These are phyloP conservation scores for Falco columbarius DNA, from an alignment of 2,797 vertebrate genomes.

Conservation along the genomic window DNA sequence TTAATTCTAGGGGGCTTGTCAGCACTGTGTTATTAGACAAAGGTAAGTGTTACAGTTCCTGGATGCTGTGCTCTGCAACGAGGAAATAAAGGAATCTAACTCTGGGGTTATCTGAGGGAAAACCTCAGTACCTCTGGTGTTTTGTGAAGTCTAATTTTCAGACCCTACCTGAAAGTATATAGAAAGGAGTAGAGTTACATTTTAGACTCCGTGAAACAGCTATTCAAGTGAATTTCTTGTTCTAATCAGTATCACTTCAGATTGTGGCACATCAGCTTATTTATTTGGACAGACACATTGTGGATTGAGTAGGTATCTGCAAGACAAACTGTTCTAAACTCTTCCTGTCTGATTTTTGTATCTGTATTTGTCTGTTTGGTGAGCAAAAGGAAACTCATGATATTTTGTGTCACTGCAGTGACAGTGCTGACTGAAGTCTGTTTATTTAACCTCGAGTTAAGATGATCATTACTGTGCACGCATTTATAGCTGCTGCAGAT, in stretches of 20 bases:
- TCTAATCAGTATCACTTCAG: background rate
- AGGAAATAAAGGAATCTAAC: background rate
- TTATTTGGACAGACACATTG: background rate
- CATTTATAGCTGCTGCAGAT: slow-evolving; percentile 4
- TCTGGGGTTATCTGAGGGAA: background rate
- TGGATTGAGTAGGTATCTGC: background rate
- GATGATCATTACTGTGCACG: background rate
- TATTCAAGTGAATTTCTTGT: background rate
- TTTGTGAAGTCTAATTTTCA: background rate
- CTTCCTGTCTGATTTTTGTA: background rate
- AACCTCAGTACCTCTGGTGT: background rate
- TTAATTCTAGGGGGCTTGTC: background rate
- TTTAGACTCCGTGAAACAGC: background rate
- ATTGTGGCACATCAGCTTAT: background rate
- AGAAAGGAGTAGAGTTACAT: background rate
- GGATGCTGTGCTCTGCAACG: background rate
- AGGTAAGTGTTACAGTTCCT: background rate
- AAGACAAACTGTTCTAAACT: background rate
- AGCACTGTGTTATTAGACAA: background rate
- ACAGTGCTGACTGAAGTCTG: background rate
- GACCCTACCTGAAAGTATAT: background rate
- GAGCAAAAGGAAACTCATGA: background rate
- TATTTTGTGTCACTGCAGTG: background rate
- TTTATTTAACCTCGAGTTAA: slow-evolving; percentile 32
- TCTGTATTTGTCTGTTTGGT: background rate